phyloP scores from a whole-genome alignment of 2,797 vertebrate genomes.

The Chelon labrosus region DNA sequence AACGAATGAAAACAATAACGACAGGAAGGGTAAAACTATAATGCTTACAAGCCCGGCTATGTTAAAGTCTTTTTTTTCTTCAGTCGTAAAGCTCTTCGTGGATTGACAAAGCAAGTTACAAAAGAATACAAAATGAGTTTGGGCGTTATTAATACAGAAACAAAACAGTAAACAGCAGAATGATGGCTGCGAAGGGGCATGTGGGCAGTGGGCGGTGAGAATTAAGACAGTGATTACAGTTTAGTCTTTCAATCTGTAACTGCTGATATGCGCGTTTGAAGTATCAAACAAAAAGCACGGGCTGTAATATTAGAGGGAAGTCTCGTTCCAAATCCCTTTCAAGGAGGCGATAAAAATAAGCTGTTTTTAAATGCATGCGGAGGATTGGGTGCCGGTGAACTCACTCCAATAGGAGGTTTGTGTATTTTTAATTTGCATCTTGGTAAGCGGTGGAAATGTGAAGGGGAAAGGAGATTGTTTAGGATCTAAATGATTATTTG shows the following conservation, averaged over 20 bases:
- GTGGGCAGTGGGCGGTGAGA: slow-evolving; percentile 37
- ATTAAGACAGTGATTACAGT: slow-evolving; percentile 38
- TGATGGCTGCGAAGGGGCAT: slow-evolving; percentile 6
- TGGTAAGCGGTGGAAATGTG: background rate
- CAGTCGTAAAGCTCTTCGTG: slow-evolving; percentile 7
- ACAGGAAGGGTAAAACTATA: background rate
- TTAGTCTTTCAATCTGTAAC: slow-evolving; percentile 26
- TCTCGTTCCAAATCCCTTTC: slow-evolving; percentile 7
- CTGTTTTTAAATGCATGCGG: background rate
- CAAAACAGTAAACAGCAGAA: slow-evolving; percentile 13
- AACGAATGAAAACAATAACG: too few relatives aligned
- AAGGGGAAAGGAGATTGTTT: background rate
- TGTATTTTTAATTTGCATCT: background rate
- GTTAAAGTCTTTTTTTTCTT: slow-evolving; percentile 4
- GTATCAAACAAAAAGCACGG: slow-evolving; percentile 3
- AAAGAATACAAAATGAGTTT: slow-evolving; percentile 28
- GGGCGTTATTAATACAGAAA: slow-evolving; percentile 11
- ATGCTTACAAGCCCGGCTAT: background rate
- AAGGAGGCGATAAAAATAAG: background rate
- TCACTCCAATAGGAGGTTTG: background rate
- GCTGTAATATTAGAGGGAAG: slow-evolving; percentile 2
- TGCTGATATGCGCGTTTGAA: slow-evolving; percentile 20
- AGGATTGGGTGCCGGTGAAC: background rate
- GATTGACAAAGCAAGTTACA: slow-evolving; percentile 17
- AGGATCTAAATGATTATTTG: background rate